phyloP scores from a whole-genome alignment of 2,888 invertebrate species.

The Limenitis camilla region DNA sequence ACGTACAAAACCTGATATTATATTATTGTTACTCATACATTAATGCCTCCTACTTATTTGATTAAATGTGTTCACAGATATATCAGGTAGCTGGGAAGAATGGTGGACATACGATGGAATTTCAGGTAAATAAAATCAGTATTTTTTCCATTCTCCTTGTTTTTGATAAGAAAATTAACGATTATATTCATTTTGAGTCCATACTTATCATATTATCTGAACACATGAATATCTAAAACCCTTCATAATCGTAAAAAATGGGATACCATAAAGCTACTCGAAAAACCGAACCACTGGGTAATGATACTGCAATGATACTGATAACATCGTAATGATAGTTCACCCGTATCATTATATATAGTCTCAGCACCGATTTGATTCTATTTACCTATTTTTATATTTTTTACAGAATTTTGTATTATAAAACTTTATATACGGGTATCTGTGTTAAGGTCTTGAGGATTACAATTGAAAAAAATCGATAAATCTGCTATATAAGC shows the following conservation, averaged over 20 bases:
- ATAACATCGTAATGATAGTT: slow-evolving; percentile 63
- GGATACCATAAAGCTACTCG: slow-evolving; percentile 3
- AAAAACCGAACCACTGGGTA: slow-evolving; percentile 29
- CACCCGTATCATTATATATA: slow-evolving; percentile 46
- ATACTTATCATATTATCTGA: no score
- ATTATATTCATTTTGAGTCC: no score
- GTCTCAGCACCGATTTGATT: slow-evolving; percentile 25
- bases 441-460: background rate
- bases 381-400: slow-evolving; percentile 20
- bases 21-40: no score
- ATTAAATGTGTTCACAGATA: slow-evolving; percentile 72
- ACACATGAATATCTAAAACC: background rate
- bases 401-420: background rate
- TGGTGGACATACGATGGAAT: slow-evolving; percentile 93
- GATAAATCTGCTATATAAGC: no score
- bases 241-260: background rate
- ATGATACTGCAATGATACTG: slow-evolving; percentile 40
- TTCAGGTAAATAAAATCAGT: slow-evolving; percentile 73
- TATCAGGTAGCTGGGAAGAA: slow-evolving; percentile 87
- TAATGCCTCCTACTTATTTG: no score
- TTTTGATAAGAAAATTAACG: no score
- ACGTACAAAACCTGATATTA: no score
- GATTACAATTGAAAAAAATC: no score
- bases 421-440: background rate
- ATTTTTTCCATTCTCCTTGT: background rate